phyloP scores from a whole-genome alignment of 2,113 vertebrate species.

The Eptatretus burgeri region DNA sequence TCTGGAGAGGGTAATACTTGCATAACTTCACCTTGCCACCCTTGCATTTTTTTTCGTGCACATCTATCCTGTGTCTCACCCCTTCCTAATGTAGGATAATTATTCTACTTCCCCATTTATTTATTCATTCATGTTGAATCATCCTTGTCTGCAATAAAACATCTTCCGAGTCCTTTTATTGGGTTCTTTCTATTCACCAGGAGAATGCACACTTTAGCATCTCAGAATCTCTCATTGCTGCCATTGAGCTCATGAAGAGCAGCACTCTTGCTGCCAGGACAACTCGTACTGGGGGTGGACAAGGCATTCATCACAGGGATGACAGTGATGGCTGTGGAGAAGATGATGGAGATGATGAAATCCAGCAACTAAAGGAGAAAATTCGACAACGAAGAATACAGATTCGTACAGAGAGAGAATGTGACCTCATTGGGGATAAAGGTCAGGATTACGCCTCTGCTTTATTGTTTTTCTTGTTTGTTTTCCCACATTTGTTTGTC shows the following conservation, averaged over 20 bases:
- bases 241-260: constrained; percentile 94
- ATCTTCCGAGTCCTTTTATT: too few species aligned
- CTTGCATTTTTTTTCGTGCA: too few species aligned
- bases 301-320: neutral
- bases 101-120: neutral
- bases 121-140: neutral
- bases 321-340: constrained; percentile 1
- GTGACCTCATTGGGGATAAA: too few species aligned
- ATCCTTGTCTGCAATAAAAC: too few species aligned
- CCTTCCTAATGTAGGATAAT: neutral
- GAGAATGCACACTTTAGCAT: constrained; percentile 98
- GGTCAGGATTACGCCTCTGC: too few species aligned
- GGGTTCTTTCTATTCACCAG: constrained; percentile 15
- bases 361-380: constrained; percentile 84
- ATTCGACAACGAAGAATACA: constrained; percentile 64
- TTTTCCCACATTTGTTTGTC: too few species aligned
- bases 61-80: too few species aligned
- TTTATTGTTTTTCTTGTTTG: too few species aligned
- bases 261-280: constrained; percentile 26
- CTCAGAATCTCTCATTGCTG: constrained; percentile 74
- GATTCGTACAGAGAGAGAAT: constrained; percentile 24
- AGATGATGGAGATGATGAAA: constrained; percentile 46
- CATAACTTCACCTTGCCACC: too few species aligned
- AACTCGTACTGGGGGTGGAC: neutral
- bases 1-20: constrained; percentile 46